Percentiles rank a stretch among this genome's conserved stretches.
phyloP scores from a whole-genome alignment of 2,797 vertebrate genomes.

The Tamandua tetradactyla region DNA sequence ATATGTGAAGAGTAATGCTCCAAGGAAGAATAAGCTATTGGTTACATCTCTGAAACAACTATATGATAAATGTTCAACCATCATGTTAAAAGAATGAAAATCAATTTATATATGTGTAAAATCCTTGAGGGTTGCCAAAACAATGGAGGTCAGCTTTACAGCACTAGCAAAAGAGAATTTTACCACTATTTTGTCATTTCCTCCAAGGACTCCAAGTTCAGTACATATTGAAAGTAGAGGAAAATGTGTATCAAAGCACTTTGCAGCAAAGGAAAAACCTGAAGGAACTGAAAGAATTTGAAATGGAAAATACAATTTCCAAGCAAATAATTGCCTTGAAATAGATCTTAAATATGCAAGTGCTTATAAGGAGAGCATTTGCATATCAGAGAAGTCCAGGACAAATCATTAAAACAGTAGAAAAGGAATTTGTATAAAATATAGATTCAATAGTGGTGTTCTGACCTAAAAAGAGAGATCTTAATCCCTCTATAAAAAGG shows the following conservation, averaged over 20 bases:
- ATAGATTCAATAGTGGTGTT: not conserved
- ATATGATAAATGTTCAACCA: not conserved
- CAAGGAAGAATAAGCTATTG: not conserved
- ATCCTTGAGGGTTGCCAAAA: not conserved
- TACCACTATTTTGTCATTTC: not conserved
- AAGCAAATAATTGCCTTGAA: constrained; percentile 56
- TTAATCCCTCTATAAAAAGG: not conserved
- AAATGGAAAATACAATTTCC: constrained; percentile 34
- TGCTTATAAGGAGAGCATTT: not conserved
- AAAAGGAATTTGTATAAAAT: not conserved
- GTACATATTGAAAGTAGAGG: not conserved
- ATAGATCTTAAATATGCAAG: constrained; percentile 36
- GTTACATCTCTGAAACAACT: not conserved
- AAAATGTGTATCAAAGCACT: not conserved
- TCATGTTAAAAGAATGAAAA: not conserved
- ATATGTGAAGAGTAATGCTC: not conserved
- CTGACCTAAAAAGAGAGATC: not conserved
- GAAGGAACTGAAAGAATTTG: not conserved
- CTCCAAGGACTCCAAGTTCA: not conserved
- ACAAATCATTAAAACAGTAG: not conserved
- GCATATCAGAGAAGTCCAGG: not conserved
- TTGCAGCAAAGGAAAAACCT: not conserved
- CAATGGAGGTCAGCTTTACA: not conserved
- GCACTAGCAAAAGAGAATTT: not conserved
- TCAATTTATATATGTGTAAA: not conserved